Conservation (phyloP, 2,797 vertebrate species). For the Neoniphon sammara region DNA sequence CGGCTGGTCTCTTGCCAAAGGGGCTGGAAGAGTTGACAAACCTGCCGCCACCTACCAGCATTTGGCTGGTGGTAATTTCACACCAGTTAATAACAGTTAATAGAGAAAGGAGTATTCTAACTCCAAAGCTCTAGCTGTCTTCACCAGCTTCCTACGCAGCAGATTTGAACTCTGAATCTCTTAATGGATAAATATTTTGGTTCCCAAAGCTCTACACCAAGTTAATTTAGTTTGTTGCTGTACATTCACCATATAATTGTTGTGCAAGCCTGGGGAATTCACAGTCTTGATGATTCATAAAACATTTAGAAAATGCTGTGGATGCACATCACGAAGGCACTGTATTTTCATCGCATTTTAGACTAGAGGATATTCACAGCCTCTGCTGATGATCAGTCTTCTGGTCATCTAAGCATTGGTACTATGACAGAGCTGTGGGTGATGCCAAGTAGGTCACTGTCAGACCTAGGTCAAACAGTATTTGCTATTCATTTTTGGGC, state of each 20-base stretch:
- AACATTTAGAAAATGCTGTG: conserved; percentile 35
- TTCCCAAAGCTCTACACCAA: conserved; percentile 14
- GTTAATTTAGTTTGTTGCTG: conserved; percentile 28
- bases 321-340: conserved; percentile 53
- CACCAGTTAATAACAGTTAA: conserved; percentile 46
- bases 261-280: conserved; percentile 29
- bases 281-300: conserved; percentile 17
- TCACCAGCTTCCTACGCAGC: conserved; percentile 34
- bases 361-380: conserved; percentile 41
- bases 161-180: conserved; percentile 27
- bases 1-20: conserved; percentile 52
- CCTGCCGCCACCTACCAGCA: conserved; percentile 44
- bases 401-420: conserved; percentile 50
- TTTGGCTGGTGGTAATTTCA: conserved; percentile 52
- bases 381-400: conserved; percentile 45
- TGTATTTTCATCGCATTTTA: conserved; percentile 50
- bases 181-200: conserved; percentile 8
- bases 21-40: conserved; percentile 41
- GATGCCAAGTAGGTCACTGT: conserved; percentile 64
- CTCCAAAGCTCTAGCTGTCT: conserved; percentile 9
- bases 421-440: conserved; percentile 30
- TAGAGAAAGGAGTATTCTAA: conserved; percentile 53
- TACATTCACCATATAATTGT: conserved; percentile 31
- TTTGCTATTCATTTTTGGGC: conserved; percentile 52
- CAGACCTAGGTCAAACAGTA: conserved; percentile 49